A percentile compares a stretch with the other conserved stretches of the same genome.
phyloP scores from a whole-genome alignment of 2,797 vertebrate species.

The Sebastes minor region DNA sequence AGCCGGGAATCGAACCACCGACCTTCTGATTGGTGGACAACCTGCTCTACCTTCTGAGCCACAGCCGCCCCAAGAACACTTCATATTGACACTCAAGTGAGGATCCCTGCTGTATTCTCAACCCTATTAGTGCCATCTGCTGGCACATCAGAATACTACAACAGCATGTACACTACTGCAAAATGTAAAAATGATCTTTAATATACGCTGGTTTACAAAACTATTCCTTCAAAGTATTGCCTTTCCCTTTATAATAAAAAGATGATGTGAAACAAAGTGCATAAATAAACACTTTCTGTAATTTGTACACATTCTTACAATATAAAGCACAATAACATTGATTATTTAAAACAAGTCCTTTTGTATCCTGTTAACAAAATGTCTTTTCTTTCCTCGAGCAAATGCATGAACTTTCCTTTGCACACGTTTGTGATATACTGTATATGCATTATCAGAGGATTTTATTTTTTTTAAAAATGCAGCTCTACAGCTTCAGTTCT shows the following conservation, averaged over 20 bases:
- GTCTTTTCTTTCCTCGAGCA: neutral
- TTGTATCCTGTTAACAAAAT: neutral
- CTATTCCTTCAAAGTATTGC: neutral
- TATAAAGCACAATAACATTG: neutral
- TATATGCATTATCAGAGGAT: neutral
- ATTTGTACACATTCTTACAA: neutral
- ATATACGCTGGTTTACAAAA: neutral
- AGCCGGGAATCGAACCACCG: no score
- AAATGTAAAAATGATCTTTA: slow-evolving; percentile 1
- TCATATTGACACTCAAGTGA: neutral
- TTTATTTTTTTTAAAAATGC: neutral
- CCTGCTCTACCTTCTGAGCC: no score
- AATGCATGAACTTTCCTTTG: neutral
- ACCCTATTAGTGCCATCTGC: slow-evolving; percentile 31
- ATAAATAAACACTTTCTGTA: neutral
- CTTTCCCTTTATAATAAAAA: neutral
- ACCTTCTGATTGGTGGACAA: no score
- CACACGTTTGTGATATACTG: neutral
- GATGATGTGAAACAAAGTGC: neutral
- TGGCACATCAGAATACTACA: slow-evolving; percentile 31
- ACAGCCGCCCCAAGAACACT: no score
- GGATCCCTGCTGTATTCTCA: neutral
- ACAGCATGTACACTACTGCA: neutral
- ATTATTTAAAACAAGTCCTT: neutral
- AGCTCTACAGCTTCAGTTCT: slow-evolving; percentile 39